A percentile compares a stretch with the other conserved stretches of the same genome.
Conservation (phyloP, 2,888 invertebrate species). For the Mechanitis messenoides region DNA sequence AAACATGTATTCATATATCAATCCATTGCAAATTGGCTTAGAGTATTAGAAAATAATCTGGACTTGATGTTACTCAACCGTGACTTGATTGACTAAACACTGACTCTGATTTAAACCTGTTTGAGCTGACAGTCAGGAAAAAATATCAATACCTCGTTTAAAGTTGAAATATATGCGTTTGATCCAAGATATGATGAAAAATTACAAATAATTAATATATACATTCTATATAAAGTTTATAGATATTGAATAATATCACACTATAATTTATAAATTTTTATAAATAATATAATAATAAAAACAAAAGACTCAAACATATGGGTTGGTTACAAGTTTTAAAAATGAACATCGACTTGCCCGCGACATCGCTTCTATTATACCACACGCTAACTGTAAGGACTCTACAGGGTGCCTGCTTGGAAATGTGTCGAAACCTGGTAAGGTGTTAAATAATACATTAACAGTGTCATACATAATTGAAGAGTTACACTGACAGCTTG, state of each 20-base stretch:
- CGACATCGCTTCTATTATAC: conserved; percentile 30
- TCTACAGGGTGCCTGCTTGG: conserved; percentile 57
- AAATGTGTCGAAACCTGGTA: conserved; percentile 61
- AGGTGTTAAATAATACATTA: conserved; percentile 72
- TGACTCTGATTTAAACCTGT: conserved; percentile 46
- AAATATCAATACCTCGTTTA: conserved; percentile 40
- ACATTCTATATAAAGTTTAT: neutral
- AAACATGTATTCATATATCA: neutral
- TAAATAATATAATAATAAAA: no score
- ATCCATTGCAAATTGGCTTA: conserved; percentile 7
- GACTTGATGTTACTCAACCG: conserved; percentile 30
- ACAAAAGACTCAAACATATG: no score
- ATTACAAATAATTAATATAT: conserved; percentile 2
- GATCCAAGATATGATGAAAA: neutral
- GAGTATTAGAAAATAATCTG: conserved; percentile 12
- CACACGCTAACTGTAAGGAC: conserved; percentile 39
- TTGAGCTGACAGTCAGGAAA: conserved; percentile 53
- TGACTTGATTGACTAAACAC: conserved; percentile 54
- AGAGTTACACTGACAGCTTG: conserved; percentile 37
- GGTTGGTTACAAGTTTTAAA: no score
- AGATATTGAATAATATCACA: no score
- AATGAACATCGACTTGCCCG: neutral
- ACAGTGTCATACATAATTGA: conserved; percentile 66
- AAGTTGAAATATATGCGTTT: conserved; percentile 25
- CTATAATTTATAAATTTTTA: no score